Evolutionary conservation across 2,888 invertebrate species (phyloP).

Genomic region (Heliconius erato): DNA sequence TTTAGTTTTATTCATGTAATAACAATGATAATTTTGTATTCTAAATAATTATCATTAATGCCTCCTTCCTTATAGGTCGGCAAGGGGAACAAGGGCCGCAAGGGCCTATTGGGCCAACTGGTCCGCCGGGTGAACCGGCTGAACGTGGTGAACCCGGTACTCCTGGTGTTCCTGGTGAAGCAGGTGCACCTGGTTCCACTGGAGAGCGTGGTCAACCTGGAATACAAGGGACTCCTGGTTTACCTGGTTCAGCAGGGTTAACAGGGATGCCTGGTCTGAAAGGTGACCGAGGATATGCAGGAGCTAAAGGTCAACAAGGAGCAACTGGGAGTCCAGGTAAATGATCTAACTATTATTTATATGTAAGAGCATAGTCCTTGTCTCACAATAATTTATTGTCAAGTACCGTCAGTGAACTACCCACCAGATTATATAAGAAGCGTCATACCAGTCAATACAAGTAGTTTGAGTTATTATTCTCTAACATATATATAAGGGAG

Average conservation of each 20-base stretch:
- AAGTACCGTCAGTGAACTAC: too few relatives aligned
- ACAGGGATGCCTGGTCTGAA: conserved; percentile 90
- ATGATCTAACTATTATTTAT: background rate
- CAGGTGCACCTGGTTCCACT: conserved; percentile 90
- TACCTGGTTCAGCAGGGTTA: conserved; percentile 89
- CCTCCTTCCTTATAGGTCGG: conserved; percentile 73
- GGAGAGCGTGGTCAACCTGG: conserved; percentile 92
- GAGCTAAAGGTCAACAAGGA: conserved; percentile 91
- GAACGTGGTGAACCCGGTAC: conserved; percentile 92
- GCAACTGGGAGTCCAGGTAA: conserved; percentile 86
- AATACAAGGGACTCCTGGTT: conserved; percentile 89
- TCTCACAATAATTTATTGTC: too few relatives aligned
- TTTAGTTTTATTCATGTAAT: background rate
- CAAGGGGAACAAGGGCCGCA: conserved; percentile 92
- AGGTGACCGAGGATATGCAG: conserved; percentile 90
- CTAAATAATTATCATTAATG: background rate
- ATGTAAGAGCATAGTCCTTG: too few relatives aligned
- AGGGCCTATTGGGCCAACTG: conserved; percentile 90
- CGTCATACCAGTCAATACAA: too few relatives aligned
- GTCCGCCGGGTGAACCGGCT: conserved; percentile 92
- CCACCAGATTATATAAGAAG: too few relatives aligned
- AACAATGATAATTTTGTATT: background rate
- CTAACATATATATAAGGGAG: too few relatives aligned
- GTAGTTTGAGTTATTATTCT: too few relatives aligned
- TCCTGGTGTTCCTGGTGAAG: conserved; percentile 89